These are phyloP conservation scores for Cosmopolites sordidus DNA, from an alignment of 2,888 invertebrate species.

Conservation along the genomic window DNA sequence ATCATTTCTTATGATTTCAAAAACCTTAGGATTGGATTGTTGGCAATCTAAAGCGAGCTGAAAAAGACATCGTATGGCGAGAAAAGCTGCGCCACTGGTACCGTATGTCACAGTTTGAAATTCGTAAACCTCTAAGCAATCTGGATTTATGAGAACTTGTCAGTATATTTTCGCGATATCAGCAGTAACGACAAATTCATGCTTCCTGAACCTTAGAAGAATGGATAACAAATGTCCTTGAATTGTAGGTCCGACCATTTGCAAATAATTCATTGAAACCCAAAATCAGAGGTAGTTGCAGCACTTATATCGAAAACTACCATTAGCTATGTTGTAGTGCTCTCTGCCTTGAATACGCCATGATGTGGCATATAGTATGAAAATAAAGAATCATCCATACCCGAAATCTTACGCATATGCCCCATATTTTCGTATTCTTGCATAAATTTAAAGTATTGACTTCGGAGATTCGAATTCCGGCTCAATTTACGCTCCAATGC, in stretches of 20 bases:
- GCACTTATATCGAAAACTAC: conserved; percentile 18
- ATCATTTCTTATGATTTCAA: neutral
- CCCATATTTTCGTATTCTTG: no score
- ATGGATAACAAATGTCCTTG: conserved; percentile 16
- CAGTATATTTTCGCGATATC: conserved; percentile 15
- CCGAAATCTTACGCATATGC: conserved; percentile 14
- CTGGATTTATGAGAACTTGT: conserved; percentile 3
- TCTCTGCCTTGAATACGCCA: conserved; percentile 12
- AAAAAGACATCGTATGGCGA: conserved; percentile 9
- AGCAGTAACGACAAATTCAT: no score
- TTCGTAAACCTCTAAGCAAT: conserved; percentile 5
- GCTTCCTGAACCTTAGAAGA: conserved; percentile 9
- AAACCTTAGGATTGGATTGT: no score
- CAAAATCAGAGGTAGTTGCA: conserved; percentile 12
- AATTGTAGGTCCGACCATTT: conserved; percentile 16
- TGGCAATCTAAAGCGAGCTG: no score
- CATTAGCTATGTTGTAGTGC: conserved; percentile 19
- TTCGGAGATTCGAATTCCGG: neutral
- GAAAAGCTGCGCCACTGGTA: conserved; percentile 5
- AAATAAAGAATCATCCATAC: neutral
- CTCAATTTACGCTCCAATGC: conserved; percentile 13
- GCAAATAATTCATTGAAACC: conserved; percentile 16
- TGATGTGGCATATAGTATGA: conserved; percentile 21
- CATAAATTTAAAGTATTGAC: neutral
- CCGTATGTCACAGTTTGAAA: conserved; percentile 16